These are phyloP conservation scores for Akabosia matsudoensis DNA, from an alignment of 1,140 invertebrate species.

Conservation along the genomic window DNA sequence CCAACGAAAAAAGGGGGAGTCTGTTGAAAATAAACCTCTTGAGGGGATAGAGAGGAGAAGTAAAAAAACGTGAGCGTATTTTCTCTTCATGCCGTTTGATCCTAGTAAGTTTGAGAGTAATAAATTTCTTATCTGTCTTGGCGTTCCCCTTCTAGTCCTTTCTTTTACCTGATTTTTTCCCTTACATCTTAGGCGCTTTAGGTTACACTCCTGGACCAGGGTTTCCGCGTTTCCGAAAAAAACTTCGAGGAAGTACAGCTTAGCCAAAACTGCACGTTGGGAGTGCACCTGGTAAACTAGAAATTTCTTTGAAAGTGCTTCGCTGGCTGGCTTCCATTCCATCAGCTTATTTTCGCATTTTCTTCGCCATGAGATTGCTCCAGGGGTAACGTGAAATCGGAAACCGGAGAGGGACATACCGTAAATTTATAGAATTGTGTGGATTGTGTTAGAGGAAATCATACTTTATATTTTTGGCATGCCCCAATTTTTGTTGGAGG, in stretches of 20 bases:
- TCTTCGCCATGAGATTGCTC: not conserved
- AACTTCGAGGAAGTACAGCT: not conserved
- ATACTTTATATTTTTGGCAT: too few relatives aligned
- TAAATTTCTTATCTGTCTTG: conserved; percentile 20
- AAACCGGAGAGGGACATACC: not conserved
- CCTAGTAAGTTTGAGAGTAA: conserved; percentile 7
- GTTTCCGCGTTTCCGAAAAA: not conserved
- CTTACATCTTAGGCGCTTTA: not conserved
- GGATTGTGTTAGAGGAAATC: too few relatives aligned
- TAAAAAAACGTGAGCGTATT: not conserved
- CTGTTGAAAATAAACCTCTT: not conserved
- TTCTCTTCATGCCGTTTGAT: conserved; percentile 2
- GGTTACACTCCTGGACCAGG: too few relatives aligned
- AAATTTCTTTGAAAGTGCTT: too few relatives aligned
- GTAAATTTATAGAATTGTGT: not conserved
- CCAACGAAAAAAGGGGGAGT: not conserved
- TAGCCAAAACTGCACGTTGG: not conserved
- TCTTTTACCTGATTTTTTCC: not conserved
- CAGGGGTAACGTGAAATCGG: conserved; percentile 11
- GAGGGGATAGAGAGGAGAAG: not conserved
- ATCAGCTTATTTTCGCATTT: not conserved
- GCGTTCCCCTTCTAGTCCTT: not conserved
- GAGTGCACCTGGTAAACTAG: too few relatives aligned
- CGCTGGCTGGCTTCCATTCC: too few relatives aligned
- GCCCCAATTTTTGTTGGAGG: too few relatives aligned